phyloP scores from a whole-genome alignment of 2,888 invertebrate species.

The Calameuta pallipes region DNA sequence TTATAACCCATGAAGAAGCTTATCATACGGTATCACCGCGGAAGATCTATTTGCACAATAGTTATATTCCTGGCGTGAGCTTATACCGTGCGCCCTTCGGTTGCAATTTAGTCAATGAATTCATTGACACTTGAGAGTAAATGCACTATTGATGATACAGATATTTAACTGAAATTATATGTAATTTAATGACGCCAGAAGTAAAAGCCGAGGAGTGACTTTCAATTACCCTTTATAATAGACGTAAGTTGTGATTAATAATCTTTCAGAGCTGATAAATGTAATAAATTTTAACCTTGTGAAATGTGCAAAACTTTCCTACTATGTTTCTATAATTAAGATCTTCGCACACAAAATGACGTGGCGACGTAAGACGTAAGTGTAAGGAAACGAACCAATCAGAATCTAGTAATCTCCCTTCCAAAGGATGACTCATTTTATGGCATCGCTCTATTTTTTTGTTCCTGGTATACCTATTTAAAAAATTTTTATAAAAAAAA shows the following conservation, averaged over 20 bases:
- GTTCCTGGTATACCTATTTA: too few relatives aligned
- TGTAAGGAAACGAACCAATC: too few relatives aligned
- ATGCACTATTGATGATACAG: conserved; percentile 19
- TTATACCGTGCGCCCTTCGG: conserved; percentile 19
- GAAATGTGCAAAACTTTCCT: too few relatives aligned
- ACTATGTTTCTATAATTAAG: too few relatives aligned
- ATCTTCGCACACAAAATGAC: too few relatives aligned
- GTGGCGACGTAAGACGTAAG: too few relatives aligned
- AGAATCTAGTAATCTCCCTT: too few relatives aligned
- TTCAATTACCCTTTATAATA: background rate
- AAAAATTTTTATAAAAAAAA: too few relatives aligned
- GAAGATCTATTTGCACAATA: background rate
- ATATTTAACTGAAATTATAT: background rate
- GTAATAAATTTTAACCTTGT: conserved; percentile 1
- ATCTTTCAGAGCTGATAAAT: background rate
- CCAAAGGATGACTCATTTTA: too few relatives aligned
- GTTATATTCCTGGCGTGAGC: background rate
- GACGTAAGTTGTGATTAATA: background rate
- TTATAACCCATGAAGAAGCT: background rate
- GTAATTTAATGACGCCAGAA: background rate
- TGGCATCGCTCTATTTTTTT: too few relatives aligned
- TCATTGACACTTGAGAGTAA: conserved; percentile 34
- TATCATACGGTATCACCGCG: background rate
- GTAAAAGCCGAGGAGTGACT: background rate
- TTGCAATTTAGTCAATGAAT: conserved; percentile 34